Evolutionary conservation across 2,113 vertebrate species (phyloP).

Genomic region (Dascyllus trimaculatus): DNA sequence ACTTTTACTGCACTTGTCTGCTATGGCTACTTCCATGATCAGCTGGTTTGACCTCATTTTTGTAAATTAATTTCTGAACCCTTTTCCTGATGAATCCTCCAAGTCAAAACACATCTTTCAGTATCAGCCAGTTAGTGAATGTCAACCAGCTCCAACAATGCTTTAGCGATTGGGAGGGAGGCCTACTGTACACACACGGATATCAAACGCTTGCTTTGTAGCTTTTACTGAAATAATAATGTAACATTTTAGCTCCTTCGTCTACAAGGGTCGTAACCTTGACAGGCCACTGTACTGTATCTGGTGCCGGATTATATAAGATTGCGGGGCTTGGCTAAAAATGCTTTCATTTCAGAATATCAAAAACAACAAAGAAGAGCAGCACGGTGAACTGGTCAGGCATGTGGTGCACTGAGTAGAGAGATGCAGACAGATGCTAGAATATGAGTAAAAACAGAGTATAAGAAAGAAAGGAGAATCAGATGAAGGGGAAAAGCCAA

Average conservation of each 20-base stretch:
- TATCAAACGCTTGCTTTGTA: not conserved
- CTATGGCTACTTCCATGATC: no score
- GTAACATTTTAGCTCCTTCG: not conserved
- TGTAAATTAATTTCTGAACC: no score
- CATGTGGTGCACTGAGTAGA: constrained; percentile 5
- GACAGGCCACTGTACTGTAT: not conserved
- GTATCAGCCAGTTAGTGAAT: no score
- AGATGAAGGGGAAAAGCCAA: constrained; percentile 27
- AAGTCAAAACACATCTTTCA: no score
- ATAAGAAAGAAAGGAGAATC: not conserved
- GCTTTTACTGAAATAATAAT: not conserved
- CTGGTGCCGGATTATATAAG: constrained; percentile 7
- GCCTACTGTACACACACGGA: not conserved
- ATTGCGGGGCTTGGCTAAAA: constrained; percentile 14
- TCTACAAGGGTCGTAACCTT: constrained; percentile 19
- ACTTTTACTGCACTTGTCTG: not conserved
- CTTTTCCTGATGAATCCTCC: no score
- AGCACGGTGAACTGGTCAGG: constrained; percentile 33
- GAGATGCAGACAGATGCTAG: not conserved
- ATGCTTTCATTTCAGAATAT: constrained; percentile 24
- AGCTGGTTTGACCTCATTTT: no score
- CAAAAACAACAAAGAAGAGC: constrained; percentile 2
- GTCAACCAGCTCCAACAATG: not conserved
- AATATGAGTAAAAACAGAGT: not conserved
- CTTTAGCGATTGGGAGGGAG: not conserved